These are phyloP conservation scores for Phalacrocorax carbo DNA, from an alignment of 2,113 vertebrate species.

Conservation along the genomic window DNA sequence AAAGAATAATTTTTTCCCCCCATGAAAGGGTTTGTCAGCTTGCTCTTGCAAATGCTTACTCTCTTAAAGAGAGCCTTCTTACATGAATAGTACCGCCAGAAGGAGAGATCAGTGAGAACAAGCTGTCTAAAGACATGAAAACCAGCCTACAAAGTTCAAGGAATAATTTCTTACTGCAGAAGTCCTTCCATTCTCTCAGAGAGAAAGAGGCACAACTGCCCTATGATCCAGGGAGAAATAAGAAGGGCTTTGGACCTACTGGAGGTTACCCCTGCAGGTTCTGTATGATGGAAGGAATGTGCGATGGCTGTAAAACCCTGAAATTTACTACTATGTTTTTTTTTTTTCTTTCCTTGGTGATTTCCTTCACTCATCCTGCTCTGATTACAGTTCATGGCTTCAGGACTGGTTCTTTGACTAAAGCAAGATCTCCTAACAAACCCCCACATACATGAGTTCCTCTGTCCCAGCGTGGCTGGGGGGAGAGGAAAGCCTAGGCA, in stretches of 20 bases:
- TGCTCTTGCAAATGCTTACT: not conserved
- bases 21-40: not conserved
- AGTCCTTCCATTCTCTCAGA: not conserved
- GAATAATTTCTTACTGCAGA: not conserved
- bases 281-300: not conserved
- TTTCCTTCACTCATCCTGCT: constrained; percentile 24
- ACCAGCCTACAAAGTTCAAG: not conserved
- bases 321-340: not conserved
- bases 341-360: not conserved
- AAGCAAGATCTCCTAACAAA: not conserved
- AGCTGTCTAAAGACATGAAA: not conserved
- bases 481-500: not conserved
- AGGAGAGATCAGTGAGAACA: not conserved
- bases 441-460: not conserved
- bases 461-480: not conserved
- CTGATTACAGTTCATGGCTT: constrained; percentile 8
- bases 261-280: not conserved
- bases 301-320: constrained; percentile 21
- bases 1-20: fast-evolving
- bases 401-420: not conserved
- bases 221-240: not conserved
- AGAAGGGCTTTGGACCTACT: not conserved
- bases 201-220: not conserved
- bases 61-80: not conserved
- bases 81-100: not conserved